Evolutionary conservation across 2,888 invertebrate species (phyloP).

Genomic region (Luffia ferchaultella): DNA sequence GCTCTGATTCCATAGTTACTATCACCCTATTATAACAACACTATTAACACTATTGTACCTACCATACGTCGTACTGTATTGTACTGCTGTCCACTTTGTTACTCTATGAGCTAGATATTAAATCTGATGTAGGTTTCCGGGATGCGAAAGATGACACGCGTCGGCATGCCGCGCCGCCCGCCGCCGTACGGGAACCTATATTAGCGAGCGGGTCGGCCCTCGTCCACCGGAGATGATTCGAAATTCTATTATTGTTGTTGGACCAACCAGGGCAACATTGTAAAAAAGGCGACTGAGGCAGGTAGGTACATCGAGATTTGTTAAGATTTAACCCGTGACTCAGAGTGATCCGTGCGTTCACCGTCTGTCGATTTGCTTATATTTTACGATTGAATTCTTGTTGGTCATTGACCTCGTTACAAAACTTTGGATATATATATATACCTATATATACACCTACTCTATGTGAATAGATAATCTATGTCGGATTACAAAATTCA

Average conservation of each 20-base stretch:
- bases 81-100: no score
- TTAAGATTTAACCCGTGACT: background rate
- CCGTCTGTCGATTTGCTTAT: background rate
- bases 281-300: background rate
- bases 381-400: background rate
- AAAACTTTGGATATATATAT: background rate
- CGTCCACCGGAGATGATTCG: background rate
- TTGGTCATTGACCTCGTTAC: background rate
- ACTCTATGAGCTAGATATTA: no score
- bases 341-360: background rate
- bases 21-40: no score
- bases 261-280: background rate
- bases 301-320: background rate
- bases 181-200: constrained; percentile 3
- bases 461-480: no score
- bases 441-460: no score
- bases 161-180: background rate
- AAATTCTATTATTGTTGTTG: background rate
- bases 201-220: background rate
- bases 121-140: no score
- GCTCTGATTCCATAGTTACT: no score
- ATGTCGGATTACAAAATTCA: no score
- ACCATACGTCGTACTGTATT: no score
- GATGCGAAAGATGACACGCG: constrained; percentile 1
- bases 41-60: no score